A percentile compares a stretch with the other conserved stretches of the same genome.
These are phyloP conservation scores for Neodiprion pinetum DNA, from an alignment of 1,140 invertebrate species.

Conservation along the genomic window DNA sequence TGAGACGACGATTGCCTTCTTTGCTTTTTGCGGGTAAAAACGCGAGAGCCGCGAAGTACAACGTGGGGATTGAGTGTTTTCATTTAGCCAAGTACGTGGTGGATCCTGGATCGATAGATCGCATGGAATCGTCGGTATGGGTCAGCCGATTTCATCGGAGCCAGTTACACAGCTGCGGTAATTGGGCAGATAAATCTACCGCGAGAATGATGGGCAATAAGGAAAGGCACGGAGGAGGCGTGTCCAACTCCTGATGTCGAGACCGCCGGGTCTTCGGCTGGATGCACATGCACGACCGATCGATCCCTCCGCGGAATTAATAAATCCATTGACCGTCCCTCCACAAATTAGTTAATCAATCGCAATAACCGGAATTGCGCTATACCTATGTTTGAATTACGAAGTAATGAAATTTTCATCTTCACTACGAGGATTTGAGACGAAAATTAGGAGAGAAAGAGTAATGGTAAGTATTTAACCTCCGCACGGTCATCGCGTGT, in stretches of 20 bases:
- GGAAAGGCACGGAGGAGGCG: constrained; percentile 55
- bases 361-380: too few species aligned
- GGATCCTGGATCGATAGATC: background rate
- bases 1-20: too few species aligned
- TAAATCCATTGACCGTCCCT: background rate
- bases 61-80: background rate
- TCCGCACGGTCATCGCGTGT: too few species aligned
- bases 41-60: too few species aligned
- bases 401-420: too few species aligned
- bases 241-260: constrained; percentile 26
- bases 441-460: too few species aligned
- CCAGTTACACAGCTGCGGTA: constrained; percentile 49
- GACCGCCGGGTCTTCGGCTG: background rate
- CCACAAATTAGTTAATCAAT: too few species aligned
- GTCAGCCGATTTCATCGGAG: constrained; percentile 3
- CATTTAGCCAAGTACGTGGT: background rate
- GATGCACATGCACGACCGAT: background rate
- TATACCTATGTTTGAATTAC: too few species aligned
- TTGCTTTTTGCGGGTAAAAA: too few species aligned
- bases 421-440: too few species aligned
- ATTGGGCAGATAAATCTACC: constrained; percentile 52
- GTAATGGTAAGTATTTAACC: too few species aligned
- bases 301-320: background rate
- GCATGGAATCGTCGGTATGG: background rate
- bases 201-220: constrained; percentile 53